Percentiles rank a stretch among this genome's conserved stretches.
Evolutionary conservation across 2,797 vertebrate genomes (phyloP).

Genomic region (Aphelocoma californica): DNA sequence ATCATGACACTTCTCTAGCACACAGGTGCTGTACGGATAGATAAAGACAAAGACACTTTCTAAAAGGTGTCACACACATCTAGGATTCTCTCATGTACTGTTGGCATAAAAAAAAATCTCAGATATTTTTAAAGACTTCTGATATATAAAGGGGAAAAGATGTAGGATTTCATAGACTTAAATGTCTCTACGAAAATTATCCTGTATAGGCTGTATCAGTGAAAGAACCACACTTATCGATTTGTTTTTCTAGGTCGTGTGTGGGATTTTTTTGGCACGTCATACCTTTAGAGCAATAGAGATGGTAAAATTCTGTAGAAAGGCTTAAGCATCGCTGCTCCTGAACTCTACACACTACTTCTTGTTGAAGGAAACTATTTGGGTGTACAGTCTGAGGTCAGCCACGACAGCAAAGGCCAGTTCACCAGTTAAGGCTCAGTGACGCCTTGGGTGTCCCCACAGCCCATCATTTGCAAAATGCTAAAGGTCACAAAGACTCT

Average conservation of each 20-base stretch:
- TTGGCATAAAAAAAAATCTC: constrained; percentile 26
- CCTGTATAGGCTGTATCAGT: background rate
- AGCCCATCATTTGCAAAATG: background rate
- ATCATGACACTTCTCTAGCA: constrained; percentile 51
- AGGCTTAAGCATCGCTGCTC: background rate
- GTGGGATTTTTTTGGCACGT: background rate
- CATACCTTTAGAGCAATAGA: background rate
- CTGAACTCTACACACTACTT: background rate
- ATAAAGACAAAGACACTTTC: constrained; percentile 59
- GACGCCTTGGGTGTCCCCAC: background rate
- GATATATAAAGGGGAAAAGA: constrained; percentile 25
- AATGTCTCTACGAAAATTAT: constrained; percentile 27
- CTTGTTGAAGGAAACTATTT: constrained; percentile 15
- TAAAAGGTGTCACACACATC: constrained; percentile 44
- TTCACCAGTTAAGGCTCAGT: constrained; percentile 13
- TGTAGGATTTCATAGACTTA: background rate
- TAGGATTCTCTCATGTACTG: constrained; percentile 35
- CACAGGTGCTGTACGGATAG: background rate
- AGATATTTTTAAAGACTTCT: constrained; percentile 54
- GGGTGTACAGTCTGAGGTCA: background rate
- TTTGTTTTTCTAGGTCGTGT: constrained; percentile 52
- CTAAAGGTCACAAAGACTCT: background rate
- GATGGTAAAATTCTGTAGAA: constrained; percentile 5
- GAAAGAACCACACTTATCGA: background rate
- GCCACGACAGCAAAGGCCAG: background rate